Conservation (phyloP, 2,797 vertebrate genomes). For the Aldrovandia affinis region DNA sequence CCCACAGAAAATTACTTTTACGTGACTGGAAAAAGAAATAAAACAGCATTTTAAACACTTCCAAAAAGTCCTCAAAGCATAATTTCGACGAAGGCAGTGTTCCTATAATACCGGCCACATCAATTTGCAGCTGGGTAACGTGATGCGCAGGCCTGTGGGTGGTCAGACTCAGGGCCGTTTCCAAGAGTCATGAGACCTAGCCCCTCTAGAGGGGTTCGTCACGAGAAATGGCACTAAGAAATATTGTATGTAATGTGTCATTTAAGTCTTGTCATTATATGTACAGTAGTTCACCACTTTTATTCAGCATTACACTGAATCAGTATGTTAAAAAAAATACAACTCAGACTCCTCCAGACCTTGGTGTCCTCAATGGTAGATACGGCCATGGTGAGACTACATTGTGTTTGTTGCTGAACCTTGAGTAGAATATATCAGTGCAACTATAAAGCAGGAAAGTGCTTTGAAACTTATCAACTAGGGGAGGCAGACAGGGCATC, state of each 20-base stretch:
- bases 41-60: neutral
- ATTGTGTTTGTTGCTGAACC: neutral
- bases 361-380: too few relatives aligned
- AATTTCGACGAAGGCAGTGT: neutral
- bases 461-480: neutral
- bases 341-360: too few relatives aligned
- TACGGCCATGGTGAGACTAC: neutral
- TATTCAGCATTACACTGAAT: too few relatives aligned
- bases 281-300: too few relatives aligned
- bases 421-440: neutral
- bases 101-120: neutral
- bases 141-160: neutral
- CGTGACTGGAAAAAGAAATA: neutral
- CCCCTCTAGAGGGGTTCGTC: too few relatives aligned
- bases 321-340: too few relatives aligned
- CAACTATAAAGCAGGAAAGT: neutral
- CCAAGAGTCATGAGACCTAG: too few relatives aligned
- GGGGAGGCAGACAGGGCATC: neutral
- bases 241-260: too few relatives aligned
- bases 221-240: too few relatives aligned
- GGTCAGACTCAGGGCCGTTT: neutral
- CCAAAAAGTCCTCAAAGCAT: constrained; percentile 3
- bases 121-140: neutral
- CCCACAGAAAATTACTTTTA: constrained; percentile 4
- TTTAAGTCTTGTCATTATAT: too few relatives aligned